Evolutionary conservation across 2,888 invertebrate genomes (phyloP), one percentile per base, ranked within the genome.

Genomic region (Amorpha juglandis): DNA sequence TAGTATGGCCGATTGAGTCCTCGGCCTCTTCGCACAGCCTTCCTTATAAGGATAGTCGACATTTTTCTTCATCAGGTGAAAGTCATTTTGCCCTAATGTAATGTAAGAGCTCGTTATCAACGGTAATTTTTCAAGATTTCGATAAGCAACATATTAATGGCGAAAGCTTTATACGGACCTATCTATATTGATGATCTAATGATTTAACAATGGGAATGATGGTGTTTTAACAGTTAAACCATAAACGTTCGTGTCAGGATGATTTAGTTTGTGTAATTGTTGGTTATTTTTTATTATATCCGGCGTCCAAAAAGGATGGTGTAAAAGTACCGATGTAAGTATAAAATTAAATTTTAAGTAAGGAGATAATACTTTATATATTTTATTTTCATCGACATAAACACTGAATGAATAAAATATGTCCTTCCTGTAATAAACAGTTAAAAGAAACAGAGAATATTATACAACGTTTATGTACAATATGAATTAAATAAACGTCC

Each of bases 21-120:
- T 69, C 76, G 77, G 78, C 83, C 80, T 79, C 84, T 84, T 85
- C 86, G 78, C 68, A 19, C 84, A 69, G 73, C 85, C 80, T 88
- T 70, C 91, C 92, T 72, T 91, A 89, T 79, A 92, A 84, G 91
- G 91, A 79, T 74, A 76, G 75, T 76, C 81, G 79, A 78, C 83
- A 89, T 88, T 90, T 90, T 91, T 89, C 84, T 80, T 79, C 72
- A 71, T 48, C 64, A 73, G 76, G 90, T 82, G 91, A 91, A 92
- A 92, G 91, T 90, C 86, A 81, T 82, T 83, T 84, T 85, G 83
- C 82, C 78, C 79, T 76, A 65, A 58, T 73, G 71, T 76, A 65
- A 58, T 73, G 71, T 69, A 58, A 58, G 55, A 58, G 21, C 58
- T 38, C 42, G 42, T 52, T 58, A 58, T 58, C 42, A 42, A 38